A percentile compares a stretch with the other conserved stretches of the same genome.
Conservation (phyloP, 2,888 invertebrate species). For the Auanema sp. region DNA sequence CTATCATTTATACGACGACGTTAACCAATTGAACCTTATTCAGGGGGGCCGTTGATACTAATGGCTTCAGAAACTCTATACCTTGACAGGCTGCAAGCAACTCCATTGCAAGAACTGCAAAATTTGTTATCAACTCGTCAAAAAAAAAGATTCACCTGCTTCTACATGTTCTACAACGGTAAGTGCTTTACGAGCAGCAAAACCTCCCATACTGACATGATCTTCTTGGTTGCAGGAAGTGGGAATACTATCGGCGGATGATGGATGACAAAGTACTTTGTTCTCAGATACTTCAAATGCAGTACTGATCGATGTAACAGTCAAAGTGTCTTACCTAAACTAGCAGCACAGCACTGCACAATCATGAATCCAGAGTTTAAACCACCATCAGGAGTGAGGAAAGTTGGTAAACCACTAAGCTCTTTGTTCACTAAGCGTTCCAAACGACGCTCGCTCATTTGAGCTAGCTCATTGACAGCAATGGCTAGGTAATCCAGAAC, state of each 20-base stretch:
- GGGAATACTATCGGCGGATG: conserved; percentile 73
- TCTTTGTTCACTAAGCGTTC: conserved; percentile 74
- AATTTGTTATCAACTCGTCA: background rate
- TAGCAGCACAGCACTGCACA: conserved; percentile 74
- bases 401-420: conserved; percentile 73
- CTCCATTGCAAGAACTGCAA: conserved; percentile 73
- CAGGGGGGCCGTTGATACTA: conserved; percentile 72
- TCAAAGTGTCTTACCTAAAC: conserved; percentile 68
- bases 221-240: conserved; percentile 72
- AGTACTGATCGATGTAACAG: background rate
- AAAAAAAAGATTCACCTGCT: conserved; percentile 62
- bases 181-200: conserved; percentile 73
- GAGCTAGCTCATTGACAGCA: conserved; percentile 73
- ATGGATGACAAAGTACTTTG: conserved; percentile 74
- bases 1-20: background rate
- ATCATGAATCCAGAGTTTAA: conserved; percentile 76
- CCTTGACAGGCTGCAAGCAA: conserved; percentile 74
- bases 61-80: conserved; percentile 73
- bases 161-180: conserved; percentile 69
- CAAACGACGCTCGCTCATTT: conserved; percentile 73
- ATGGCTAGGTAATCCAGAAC: conserved; percentile 74
- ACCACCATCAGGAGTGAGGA: conserved; percentile 73
- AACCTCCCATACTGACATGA: conserved; percentile 76
- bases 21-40: conserved; percentile 69
- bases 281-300: conserved; percentile 72